phyloP scores from a whole-genome alignment of 2,888 invertebrate species.

The Onchidella celtica region DNA sequence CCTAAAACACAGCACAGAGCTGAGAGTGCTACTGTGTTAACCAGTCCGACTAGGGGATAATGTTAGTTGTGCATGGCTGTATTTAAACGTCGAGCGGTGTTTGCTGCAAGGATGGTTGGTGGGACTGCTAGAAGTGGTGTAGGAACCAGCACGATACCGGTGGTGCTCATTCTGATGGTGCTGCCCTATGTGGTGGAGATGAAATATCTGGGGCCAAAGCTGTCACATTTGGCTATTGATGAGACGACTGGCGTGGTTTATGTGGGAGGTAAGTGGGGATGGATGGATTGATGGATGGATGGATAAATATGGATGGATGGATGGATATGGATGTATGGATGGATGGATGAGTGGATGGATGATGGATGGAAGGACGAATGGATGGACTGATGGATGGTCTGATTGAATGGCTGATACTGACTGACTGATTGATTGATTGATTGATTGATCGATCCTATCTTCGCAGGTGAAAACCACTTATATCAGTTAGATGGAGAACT shows the following conservation, averaged over 20 bases:
- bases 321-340: too few species aligned
- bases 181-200: slow-evolving; percentile 39
- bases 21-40: not conserved
- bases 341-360: not conserved
- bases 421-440: not conserved
- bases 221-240: slow-evolving; percentile 57
- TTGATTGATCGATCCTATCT: not conserved
- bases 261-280: slow-evolving; percentile 81
- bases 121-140: not conserved
- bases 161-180: slow-evolving; percentile 18
- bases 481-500: slow-evolving; percentile 95
- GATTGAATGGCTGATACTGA: not conserved
- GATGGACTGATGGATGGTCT: not conserved
- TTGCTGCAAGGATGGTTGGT: not conserved
- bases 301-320: too few species aligned
- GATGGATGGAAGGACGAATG: not conserved
- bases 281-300: slow-evolving; percentile 83
- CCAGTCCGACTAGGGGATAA: not conserved
- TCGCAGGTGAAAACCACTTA: slow-evolving; percentile 93
- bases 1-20: not conserved
- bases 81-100: slow-evolving; percentile 19
- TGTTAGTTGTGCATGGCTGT: not conserved
- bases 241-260: slow-evolving; percentile 52
- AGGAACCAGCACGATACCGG: not conserved
- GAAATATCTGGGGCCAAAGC: slow-evolving; percentile 54